Base-by-base conservation (phyloP, 64 coral and sea anemone species). In the Hydrozoanthus tunicans region DNA sequence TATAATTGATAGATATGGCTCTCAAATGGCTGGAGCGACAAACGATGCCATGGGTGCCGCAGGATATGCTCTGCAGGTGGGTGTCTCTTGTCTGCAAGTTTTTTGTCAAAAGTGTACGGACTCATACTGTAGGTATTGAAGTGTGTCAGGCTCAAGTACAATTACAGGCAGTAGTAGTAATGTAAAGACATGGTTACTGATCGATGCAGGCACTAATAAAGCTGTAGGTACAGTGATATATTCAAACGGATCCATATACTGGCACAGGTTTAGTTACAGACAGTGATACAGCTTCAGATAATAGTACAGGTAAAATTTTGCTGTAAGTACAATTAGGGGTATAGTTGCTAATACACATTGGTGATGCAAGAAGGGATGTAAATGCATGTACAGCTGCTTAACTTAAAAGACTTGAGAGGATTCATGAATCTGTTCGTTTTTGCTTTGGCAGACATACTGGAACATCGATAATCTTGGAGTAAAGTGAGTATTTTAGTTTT, bases 401-500 rank as follows among this genome's bases (percentile, higher is more conserved):
- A 43, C 32, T 43, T 43, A 43, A 43, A 43, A 43, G 32, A 43
- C 32, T 43, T 43, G 32, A 43, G 32, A 43, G 32, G 8, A 7
- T 8, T 27, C n/a, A 5, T 5, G 24, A 26, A 6, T 3, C 58
- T 59, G 58, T 58, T 6, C 59, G 4, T 58, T 7, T 20, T 57
- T 86, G 10, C 56, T 56, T 11, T 27, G 32, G 56, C 83, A 86
- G 83, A 86, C 83, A 4, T 86, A 73, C 20, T 86, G 83, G 83
- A 86, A 86, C 73, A 86, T 86, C 24, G 83, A 86, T 14, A 73
- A 86, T 32, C 83, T 86, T 72, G 83, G 83, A 86, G 67, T 86
- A 14, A 86, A 86, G 83, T 86, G 58, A 86, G 83, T 86, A 25
- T 27, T 86, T 23, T 72, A 53, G 13, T 4, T 58, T 9, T 54